Conservation (phyloP, 23 tunicate species). For the Trididemnum nubilum region DNA sequence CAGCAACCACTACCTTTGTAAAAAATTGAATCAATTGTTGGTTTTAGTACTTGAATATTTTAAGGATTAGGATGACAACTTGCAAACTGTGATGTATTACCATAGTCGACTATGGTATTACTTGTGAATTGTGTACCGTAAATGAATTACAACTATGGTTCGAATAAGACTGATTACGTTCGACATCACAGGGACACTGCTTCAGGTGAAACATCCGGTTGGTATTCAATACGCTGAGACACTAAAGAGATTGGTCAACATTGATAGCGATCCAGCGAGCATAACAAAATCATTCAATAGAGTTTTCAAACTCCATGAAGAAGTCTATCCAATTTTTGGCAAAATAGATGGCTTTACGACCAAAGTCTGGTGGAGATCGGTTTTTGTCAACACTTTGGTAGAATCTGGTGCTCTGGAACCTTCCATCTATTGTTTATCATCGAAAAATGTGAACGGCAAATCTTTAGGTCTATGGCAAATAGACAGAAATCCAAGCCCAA, state of each 20-base stretch:
- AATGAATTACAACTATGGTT: too few species aligned
- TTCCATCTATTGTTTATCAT: background rate
- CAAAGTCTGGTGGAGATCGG: conserved; percentile 49
- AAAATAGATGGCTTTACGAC: background rate
- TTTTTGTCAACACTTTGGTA: conserved; percentile 19
- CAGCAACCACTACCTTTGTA: too few species aligned
- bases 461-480: background rate
- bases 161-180: conserved; percentile 53
- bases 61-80: too few species aligned
- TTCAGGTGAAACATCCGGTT: conserved; percentile 18
- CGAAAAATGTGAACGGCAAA: background rate
- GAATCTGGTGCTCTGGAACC: background rate
- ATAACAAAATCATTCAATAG: conserved; percentile 18
- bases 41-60: too few species aligned
- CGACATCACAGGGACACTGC: conserved; percentile 65
- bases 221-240: conserved; percentile 52
- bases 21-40: too few species aligned
- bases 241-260: conserved; percentile 2
- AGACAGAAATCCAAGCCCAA: background rate
- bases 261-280: background rate
- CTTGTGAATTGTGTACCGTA: too few species aligned
- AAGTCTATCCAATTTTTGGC: conserved; percentile 49
- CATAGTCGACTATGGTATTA: too few species aligned
- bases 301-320: conserved; percentile 7
- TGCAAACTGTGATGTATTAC: too few species aligned